Evolutionary conservation across 2,113 vertebrate genomes (phyloP), one percentile per base, ranked within the genome.

Genomic region (Limnothrissa miodon): DNA sequence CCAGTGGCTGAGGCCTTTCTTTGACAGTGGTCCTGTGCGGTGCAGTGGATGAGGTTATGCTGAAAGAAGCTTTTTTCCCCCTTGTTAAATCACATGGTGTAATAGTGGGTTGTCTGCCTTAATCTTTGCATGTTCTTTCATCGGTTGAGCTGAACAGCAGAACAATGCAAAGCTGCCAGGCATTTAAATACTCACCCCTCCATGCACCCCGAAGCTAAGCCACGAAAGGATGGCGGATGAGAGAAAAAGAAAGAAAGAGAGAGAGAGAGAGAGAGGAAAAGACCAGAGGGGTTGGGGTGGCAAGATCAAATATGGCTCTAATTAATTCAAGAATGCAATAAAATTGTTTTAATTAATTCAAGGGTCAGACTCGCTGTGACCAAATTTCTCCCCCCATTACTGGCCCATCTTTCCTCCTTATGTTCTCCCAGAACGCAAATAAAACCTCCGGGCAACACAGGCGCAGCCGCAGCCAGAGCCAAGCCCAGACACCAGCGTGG

Each of bases 271-370:
- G 78, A 45, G 23, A n/a, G 23, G 23, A 36, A 51, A 23, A 33
- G 80, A 25, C 51, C 78, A 81, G 51, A 51, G 17, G 74, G 39
- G 42, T 21, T 3, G 23, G 33, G 10, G 19, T 78, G 78, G 45
- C 39, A 1, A 48, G 84, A 89, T 87, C 86, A 89, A 87, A 90
- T 85, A 82, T 87, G 84, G 85, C 84, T 91, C 89, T 91, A 91
- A 92, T 93, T 91, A 87, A 91, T 89, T 88, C 85, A 91, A 91
- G 85, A 87, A 88, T 86, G 82, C 87, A 82, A 88, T 89, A 86
- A 87, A 90, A 90, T 81, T 79, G 84, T 83, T 89, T 89, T 90
- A 88, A 89, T 90, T 88, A 92, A 89, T 85, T 84, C 84, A 81
- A 62, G 84, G 87, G 91, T 92, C 90, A 92, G 85, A 79, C 82